phyloP scores from a whole-genome alignment of 2,113 vertebrate species.

The Lethenteron reissneri region DNA sequence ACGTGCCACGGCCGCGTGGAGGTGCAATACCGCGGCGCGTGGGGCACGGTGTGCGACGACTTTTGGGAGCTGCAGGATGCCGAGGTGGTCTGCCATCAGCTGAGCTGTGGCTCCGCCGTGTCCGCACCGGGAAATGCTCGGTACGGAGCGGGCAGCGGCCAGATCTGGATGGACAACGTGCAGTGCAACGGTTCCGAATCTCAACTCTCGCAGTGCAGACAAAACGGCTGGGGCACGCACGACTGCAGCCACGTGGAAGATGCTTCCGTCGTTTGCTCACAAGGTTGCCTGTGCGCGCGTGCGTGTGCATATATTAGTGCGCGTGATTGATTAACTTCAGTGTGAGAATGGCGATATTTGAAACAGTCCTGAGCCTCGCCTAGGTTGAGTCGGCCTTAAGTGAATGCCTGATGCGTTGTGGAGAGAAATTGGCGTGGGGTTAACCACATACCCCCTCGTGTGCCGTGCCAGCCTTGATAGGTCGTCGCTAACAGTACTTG shows the following conservation, averaged over 20 bases:
- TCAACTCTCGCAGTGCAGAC: constrained; percentile 14
- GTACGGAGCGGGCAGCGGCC: constrained; percentile 17
- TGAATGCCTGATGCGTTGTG: no score
- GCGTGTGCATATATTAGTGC: no score
- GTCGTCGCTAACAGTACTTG: no score
- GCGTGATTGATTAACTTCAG: no score
- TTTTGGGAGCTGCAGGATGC: constrained; percentile 16
- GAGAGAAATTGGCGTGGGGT: no score
- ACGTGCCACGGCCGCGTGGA: constrained; percentile 11
- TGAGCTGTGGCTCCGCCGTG: constrained; percentile 15
- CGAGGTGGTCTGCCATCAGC: constrained; percentile 16
- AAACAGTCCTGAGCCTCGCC: no score
- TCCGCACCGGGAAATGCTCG: constrained; percentile 8
- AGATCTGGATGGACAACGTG: constrained; percentile 12
- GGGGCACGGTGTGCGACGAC: constrained; percentile 19
- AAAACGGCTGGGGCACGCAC: constrained; percentile 11
- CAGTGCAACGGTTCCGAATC: neutral
- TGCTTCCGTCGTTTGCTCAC: constrained; percentile 15
- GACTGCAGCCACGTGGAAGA: constrained; percentile 14
- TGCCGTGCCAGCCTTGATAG: no score
- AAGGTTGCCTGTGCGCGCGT: no score
- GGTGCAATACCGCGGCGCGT: constrained; percentile 10
- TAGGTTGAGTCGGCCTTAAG: no score
- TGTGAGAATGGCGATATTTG: no score
- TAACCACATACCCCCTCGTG: no score